These are phyloP conservation scores for Anguilla obscura DNA, from an alignment of 2,797 vertebrate species.

Conservation along the genomic window DNA sequence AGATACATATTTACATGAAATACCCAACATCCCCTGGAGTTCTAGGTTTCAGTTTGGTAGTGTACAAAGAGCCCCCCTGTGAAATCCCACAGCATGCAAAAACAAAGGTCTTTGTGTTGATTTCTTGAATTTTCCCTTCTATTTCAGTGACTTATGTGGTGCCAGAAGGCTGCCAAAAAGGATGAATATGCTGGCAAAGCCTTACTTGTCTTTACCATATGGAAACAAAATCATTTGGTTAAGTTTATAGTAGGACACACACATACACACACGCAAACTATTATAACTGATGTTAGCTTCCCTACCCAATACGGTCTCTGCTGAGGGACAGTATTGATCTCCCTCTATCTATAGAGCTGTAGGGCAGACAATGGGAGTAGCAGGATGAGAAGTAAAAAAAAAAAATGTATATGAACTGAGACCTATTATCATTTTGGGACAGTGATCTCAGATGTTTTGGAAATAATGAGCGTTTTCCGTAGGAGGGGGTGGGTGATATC, in stretches of 20 bases:
- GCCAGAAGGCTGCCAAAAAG: neutral
- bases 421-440: constrained; percentile 46
- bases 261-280: neutral
- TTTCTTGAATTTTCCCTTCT: constrained; percentile 1
- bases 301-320: neutral
- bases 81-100: neutral
- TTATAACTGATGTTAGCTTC: neutral
- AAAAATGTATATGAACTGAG: constrained; percentile 33
- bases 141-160: neutral
- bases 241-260: neutral
- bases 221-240: neutral
- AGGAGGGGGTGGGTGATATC: constrained; percentile 63
- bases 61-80: neutral
- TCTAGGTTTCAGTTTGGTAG: neutral
- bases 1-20: constrained; percentile 8
- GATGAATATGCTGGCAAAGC: neutral
- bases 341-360: constrained; percentile 6
- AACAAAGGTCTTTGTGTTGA: constrained; percentile 13
- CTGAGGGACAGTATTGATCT: constrained; percentile 29
- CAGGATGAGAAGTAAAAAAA: constrained; percentile 30
- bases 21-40: neutral
- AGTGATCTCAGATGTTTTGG: constrained; percentile 53
- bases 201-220: neutral
- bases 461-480: constrained; percentile 52
- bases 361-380: neutral